These are phyloP conservation scores for Himalopsyche tibetana DNA, from an alignment of 2,888 invertebrate species.

Conservation along the genomic window DNA sequence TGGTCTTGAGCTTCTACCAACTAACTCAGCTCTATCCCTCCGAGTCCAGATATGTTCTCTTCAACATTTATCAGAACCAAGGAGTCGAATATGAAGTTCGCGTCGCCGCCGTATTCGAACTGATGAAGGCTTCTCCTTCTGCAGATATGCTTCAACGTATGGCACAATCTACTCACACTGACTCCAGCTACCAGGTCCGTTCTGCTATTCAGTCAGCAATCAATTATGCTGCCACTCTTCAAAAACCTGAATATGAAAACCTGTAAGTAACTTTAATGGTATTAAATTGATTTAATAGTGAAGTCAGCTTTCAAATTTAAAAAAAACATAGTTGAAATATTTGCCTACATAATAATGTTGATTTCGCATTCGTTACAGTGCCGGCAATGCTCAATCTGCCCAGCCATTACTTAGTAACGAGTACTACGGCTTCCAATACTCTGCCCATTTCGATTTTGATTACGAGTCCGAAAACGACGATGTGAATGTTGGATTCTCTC, in stretches of 20 bases:
- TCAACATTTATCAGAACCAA: constrained; percentile 77
- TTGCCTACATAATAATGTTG: not conserved
- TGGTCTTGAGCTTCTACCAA: constrained; percentile 74
- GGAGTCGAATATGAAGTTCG: constrained; percentile 76
- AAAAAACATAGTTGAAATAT: no score
- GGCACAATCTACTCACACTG: constrained; percentile 77
- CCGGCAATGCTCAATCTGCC: constrained; percentile 72
- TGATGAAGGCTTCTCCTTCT: constrained; percentile 76
- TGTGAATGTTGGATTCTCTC: constrained; percentile 70
- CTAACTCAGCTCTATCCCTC: constrained; percentile 72
- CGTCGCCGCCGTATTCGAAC: constrained; percentile 74
- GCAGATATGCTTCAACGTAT: constrained; percentile 77
- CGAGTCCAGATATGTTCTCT: constrained; percentile 74
- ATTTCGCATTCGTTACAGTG: constrained; percentile 67
- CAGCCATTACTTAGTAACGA: constrained; percentile 69
- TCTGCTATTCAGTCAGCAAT: constrained; percentile 77
- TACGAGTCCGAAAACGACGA: constrained; percentile 68
- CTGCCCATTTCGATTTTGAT: constrained; percentile 70
- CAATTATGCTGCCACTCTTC: constrained; percentile 71
- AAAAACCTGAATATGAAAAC: constrained; percentile 67
- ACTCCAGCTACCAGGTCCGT: constrained; percentile 75
- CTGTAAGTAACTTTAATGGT: constrained; percentile 68
- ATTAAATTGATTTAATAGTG: no score
- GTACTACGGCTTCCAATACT: constrained; percentile 70
- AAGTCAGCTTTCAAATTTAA: no score